Conservation (phyloP, 1,140 invertebrate species). For the Lepeophtheirus salmonis region DNA sequence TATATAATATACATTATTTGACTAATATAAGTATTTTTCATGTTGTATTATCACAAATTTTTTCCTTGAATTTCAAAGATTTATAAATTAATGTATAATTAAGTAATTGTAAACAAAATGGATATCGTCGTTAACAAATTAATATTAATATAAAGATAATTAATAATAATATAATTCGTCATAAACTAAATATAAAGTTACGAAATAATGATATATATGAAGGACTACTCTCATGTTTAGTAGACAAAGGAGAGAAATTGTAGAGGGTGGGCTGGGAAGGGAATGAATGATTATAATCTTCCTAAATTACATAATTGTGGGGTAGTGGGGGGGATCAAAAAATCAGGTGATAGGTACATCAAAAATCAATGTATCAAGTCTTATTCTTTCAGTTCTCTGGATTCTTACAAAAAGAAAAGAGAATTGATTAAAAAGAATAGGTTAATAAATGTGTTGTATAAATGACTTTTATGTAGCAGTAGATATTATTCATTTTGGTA, state of each 20-base stretch:
- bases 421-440: too few relatives aligned
- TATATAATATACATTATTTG: background rate
- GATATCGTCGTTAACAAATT: background rate
- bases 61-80: background rate
- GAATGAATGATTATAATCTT: too few relatives aligned
- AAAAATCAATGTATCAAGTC: too few relatives aligned
- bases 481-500: too few relatives aligned
- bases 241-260: background rate
- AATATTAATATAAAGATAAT: background rate
- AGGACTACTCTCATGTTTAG: background rate
- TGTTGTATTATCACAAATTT: background rate
- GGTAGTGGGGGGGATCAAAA: too few relatives aligned
- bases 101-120: background rate
- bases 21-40: constrained; percentile 1
- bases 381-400: too few relatives aligned
- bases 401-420: too few relatives aligned
- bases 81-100: background rate
- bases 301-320: too few relatives aligned
- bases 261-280: too few relatives aligned
- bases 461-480: too few relatives aligned
- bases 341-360: too few relatives aligned
- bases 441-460: too few relatives aligned
- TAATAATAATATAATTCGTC: background rate
- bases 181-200: background rate
- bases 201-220: background rate